Percentiles rank a stretch among this genome's conserved stretches.
Conservation (phyloP, 2,113 vertebrate species). For the Spea bombifrons region DNA sequence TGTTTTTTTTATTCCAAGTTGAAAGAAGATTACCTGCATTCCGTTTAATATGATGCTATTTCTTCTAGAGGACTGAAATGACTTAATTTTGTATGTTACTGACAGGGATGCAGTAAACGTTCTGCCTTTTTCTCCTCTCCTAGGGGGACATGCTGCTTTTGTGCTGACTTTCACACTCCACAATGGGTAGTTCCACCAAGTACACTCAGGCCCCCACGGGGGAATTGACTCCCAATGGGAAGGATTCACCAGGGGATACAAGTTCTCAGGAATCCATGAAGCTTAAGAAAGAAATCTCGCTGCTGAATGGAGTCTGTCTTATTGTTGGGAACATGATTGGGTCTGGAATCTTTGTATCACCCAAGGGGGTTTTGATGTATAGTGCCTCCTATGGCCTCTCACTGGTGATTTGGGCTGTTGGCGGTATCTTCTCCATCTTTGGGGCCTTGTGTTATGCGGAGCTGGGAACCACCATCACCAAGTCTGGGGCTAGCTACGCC, state of each 20-base stretch:
- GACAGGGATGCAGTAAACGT: not conserved
- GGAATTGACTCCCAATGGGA: constrained; percentile 18
- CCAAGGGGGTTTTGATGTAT: constrained; percentile 86
- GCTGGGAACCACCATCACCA: constrained; percentile 89
- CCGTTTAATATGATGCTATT: too few species aligned
- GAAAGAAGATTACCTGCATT: too few species aligned
- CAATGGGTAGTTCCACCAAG: constrained; percentile 65
- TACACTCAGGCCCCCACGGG: constrained; percentile 60
- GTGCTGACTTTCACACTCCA: constrained; percentile 27
- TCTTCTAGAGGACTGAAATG: too few species aligned
- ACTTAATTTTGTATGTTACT: too few species aligned
- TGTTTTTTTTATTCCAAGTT: too few species aligned
- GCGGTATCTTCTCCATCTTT: constrained; percentile 84
- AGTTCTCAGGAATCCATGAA: constrained; percentile 60
- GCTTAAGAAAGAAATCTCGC: constrained; percentile 88
- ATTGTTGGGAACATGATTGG: constrained; percentile 96
- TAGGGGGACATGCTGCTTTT: constrained; percentile 45
- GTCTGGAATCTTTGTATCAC: constrained; percentile 90
- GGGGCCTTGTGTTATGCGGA: constrained; percentile 90
- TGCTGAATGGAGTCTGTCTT: constrained; percentile 83
- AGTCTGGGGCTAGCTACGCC: constrained; percentile 88
- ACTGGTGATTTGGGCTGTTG: constrained; percentile 80
- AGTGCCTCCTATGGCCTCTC: constrained; percentile 85
- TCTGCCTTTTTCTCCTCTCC: constrained; percentile 12
- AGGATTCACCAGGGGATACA: not conserved